Evolutionary conservation across 2,888 invertebrate species (phyloP), one percentile per base, ranked within the genome.

Genomic region (Ichneumoninae sp.): DNA sequence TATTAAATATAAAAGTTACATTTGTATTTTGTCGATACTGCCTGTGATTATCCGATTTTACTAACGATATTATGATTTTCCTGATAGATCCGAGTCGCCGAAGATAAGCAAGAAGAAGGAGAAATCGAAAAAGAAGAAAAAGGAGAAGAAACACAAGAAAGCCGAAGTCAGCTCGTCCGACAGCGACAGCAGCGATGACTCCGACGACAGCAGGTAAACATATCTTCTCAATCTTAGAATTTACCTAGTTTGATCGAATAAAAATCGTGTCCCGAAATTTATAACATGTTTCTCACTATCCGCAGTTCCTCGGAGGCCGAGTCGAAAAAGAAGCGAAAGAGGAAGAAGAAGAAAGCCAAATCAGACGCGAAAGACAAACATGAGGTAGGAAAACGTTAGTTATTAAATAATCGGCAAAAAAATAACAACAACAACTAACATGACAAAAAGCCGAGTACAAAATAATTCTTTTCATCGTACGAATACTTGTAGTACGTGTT

Each of bases 321-420:
- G 91, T 95, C 95, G 36, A 97, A 96, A 94, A 96, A 96, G 91
- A 94, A 96, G 86, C 97, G 97, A 94, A 97, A 97, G 95, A 97
- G 96, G 86, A 97, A 97, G 94, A 97, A 97, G 95, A 97, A 97
- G 94, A 97, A 96, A 93, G 95, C 96, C 0, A 97, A 97, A 92
- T 88, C 90, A 83, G 86, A 94, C 91, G 90, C 93, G 92, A 88
- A 94, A 93, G 92, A 94, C 73, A 93, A 91, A 76, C 88, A 88
- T 75, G 90, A 89, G 90, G 91, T 91, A 89, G 74, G 87, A 85
- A 78, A 74, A 81, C 60, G 40, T 36, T 68, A 65, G 10, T 85
- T 86, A 71, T 75, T 6, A 16, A 36, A 81, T 65, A 30, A 52
- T 73, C 80, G 68, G 52, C 44, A 54, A 86, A 78, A 71, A 84